Conservation (phyloP, 2,113 vertebrate genomes). For the Anas platyrhynchos region DNA sequence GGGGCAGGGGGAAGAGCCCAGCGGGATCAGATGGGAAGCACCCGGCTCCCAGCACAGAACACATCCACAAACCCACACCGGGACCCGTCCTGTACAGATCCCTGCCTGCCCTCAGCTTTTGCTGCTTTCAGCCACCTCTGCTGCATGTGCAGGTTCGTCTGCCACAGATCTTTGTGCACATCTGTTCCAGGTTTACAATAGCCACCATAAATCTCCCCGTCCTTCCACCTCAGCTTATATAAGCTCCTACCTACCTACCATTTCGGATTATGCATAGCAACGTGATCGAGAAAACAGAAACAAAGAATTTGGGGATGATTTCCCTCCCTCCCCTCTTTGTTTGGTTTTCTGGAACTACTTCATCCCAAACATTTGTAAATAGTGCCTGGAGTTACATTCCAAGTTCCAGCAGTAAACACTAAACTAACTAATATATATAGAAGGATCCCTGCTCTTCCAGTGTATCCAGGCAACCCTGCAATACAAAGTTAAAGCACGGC, state of each 20-base stretch:
- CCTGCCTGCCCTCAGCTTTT: neutral
- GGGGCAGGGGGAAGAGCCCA: neutral
- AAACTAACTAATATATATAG: conserved; percentile 31
- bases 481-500: conserved; percentile 21
- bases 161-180: neutral
- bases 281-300: conserved; percentile 24
- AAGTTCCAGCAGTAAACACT: conserved; percentile 34
- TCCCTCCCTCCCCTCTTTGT: conserved; percentile 40
- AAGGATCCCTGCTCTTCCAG: conserved; percentile 13
- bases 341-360: conserved; percentile 60
- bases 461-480: conserved; percentile 60
- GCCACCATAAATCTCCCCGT: neutral
- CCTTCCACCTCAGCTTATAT: neutral
- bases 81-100: neutral
- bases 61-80: neutral
- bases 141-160: neutral
- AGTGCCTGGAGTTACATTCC: conserved; percentile 55
- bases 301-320: neutral
- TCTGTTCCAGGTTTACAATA: neutral
- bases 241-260: neutral
- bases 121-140: neutral
- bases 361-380: conserved; percentile 63
- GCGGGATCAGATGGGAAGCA: neutral
- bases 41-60: neutral
- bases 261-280: conserved; percentile 39